Evolutionary conservation across 2,113 vertebrate genomes (phyloP), one percentile per base, ranked within the genome.

Genomic region (Cyphomyrus discorhynchus): DNA sequence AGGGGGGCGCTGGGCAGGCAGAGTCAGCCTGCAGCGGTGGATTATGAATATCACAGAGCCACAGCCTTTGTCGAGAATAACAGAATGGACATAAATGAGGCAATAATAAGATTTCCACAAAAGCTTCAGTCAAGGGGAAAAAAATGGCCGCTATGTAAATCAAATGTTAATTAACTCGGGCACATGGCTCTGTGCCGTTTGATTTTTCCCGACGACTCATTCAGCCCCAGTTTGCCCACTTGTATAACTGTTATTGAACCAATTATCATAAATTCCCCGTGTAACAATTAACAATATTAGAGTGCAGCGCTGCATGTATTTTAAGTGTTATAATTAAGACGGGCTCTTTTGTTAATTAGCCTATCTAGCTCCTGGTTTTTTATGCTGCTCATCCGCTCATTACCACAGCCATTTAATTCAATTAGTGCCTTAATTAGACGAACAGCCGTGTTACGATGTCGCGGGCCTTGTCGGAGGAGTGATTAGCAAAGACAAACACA

Each of bases 281-380:
- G 95, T 94, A 97, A 97, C 98, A 99, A 98, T 99, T 99, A 99
- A 98, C 97, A 97, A 95, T 95, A 96, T 95, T 95, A 97, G 96
- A 95, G 95, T 96, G 95, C 96, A 95, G 93, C 90, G 94, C 96
- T 95, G 96, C 96, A 92, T 96, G 97, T 97, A 96, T 98, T 98
- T 96, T 96, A 97, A 97, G 96, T 97, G 98, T 99, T 99, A 97
- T 98, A 99, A 99, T 99, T 99, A 98, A 97, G 97, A 97, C 95
- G 93, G 92, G 96, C 95, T 97, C 96, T 97, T 98, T 97, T 98
- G 97, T 99, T 99, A 99, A 99, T 99, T 99, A 98, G 98, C 96
- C 95, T 96, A 98, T 98, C 97, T 97, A 98, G 98, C 98, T 97
- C 96, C 97, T 96, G 97, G 97, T 97, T 98, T 98, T 99, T 97